These are phyloP conservation scores for Sipha maydis DNA, from an alignment of 2,888 invertebrate genomes.

Conservation along the genomic window DNA sequence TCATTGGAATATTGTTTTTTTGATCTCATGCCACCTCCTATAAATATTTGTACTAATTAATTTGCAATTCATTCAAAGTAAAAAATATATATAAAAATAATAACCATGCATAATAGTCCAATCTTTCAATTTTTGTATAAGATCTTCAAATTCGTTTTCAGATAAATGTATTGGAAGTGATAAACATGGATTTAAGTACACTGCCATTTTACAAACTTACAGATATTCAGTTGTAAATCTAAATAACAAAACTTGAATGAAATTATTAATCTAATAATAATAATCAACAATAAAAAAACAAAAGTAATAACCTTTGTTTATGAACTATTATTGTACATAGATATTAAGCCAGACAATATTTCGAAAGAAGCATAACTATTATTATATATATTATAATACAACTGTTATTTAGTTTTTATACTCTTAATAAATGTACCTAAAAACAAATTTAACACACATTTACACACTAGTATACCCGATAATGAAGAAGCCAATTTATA, in stretches of 20 bases:
- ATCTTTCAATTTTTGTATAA: conserved; percentile 81
- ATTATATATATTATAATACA: no score
- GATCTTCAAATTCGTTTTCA: conserved; percentile 71
- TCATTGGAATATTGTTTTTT: conserved; percentile 77
- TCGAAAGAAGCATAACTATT: not conserved
- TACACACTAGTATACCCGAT: no score
- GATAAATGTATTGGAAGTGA: conserved; percentile 30
- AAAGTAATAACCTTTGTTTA: not conserved
- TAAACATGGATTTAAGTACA: conserved; percentile 48
- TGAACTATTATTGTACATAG: not conserved
- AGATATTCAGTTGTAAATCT: not conserved
- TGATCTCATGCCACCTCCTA: conserved; percentile 80
- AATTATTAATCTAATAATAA: conserved; percentile 16
- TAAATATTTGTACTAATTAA: conserved; percentile 1
- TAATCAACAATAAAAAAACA: not conserved
- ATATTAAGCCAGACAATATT: not conserved
- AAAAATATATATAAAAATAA: conserved; percentile 15
- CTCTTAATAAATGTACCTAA: no score
- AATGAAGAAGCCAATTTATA: no score
- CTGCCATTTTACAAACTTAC: conserved; percentile 2
- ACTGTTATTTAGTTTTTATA: not conserved
- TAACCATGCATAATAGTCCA: conserved; percentile 84
- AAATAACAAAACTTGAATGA: not conserved
- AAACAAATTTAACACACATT: no score
- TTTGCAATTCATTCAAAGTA: conserved; percentile 15